Conservation (phyloP, 2,797 vertebrate genomes). For the Lerista edwardsae region DNA sequence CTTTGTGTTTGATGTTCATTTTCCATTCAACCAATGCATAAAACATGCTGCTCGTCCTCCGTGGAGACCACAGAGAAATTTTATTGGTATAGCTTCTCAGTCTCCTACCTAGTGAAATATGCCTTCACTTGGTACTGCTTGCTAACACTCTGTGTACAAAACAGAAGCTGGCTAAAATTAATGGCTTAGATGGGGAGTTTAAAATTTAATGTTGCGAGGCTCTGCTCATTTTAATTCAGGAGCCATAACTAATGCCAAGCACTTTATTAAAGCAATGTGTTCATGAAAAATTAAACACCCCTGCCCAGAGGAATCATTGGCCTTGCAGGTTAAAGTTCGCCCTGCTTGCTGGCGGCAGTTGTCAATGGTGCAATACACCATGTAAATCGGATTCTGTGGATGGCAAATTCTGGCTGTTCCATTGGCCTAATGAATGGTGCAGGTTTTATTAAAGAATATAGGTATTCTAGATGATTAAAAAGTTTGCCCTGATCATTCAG, state of each 20-base stretch:
- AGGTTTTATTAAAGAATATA: not conserved
- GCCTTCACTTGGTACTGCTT: slow-evolving; percentile 54
- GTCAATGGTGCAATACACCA: slow-evolving; percentile 53
- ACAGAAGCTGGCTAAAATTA: slow-evolving; percentile 62
- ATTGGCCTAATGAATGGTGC: slow-evolving; percentile 21
- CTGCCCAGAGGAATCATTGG: slow-evolving; percentile 60
- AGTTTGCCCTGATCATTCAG: not conserved
- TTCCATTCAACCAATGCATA: slow-evolving; percentile 37
- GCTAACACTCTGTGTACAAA: slow-evolving; percentile 10
- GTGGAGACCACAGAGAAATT: slow-evolving; percentile 44
- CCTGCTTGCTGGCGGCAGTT: slow-evolving; percentile 35
- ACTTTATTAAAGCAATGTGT: slow-evolving; percentile 68
- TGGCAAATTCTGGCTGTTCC: slow-evolving; percentile 22
- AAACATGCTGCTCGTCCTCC: slow-evolving; percentile 52
- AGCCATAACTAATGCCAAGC: slow-evolving; percentile 64
- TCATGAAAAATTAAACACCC: slow-evolving; percentile 63
- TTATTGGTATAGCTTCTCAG: slow-evolving; percentile 53
- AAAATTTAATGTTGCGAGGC: slow-evolving; percentile 65
- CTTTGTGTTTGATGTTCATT: slow-evolving; percentile 54
- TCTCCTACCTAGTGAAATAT: slow-evolving; percentile 61
- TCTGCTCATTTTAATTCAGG: slow-evolving; percentile 68
- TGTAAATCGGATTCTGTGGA: slow-evolving; percentile 36
- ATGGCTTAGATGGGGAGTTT: slow-evolving; percentile 59
- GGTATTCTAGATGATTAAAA: fast-evolving
- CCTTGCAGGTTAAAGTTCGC: slow-evolving; percentile 64